Conservation (phyloP, 2,888 invertebrate species). For the Geotrupes spiniger region DNA sequence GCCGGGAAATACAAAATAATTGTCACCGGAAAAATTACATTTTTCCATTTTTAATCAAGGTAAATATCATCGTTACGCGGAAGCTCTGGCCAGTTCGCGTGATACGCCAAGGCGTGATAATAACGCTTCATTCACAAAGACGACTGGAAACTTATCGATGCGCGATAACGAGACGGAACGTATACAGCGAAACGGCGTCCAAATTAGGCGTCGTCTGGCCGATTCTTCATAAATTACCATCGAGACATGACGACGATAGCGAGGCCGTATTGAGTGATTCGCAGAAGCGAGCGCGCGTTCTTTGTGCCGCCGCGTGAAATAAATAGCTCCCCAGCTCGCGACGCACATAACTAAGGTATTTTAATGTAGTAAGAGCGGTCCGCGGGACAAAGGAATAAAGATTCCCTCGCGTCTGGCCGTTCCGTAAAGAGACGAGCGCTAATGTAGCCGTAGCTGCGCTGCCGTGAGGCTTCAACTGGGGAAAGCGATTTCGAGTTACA, state of each 20-base stretch:
- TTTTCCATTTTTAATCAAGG: too few species aligned
- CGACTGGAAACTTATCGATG: too few species aligned
- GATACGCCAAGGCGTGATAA: too few species aligned
- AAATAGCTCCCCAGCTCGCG: slow-evolving; percentile 31
- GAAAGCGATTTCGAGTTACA: slow-evolving; percentile 23
- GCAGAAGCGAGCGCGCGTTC: slow-evolving; percentile 15
- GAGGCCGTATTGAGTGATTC: slow-evolving; percentile 15
- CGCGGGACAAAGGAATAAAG: slow-evolving; percentile 34
- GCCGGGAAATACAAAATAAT: too few species aligned
- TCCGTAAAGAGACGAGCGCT: slow-evolving; percentile 25
- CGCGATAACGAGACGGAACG: too few species aligned
- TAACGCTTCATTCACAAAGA: too few species aligned
- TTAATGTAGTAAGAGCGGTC: slow-evolving; percentile 34
- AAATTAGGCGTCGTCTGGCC: too few species aligned
- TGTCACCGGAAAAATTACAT: too few species aligned
- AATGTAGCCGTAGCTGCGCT: slow-evolving; percentile 23
- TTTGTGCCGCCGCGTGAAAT: slow-evolving; percentile 28
- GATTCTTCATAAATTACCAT: slow-evolving; percentile 6
- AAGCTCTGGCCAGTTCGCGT: too few species aligned
- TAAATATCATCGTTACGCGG: too few species aligned
- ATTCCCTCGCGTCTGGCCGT: slow-evolving; percentile 26
- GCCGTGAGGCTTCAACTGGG: neutral
- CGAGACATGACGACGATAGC: slow-evolving; percentile 7
- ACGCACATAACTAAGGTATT: slow-evolving; percentile 35
- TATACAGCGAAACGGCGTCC: too few species aligned